These are phyloP conservation scores for Microplitis deprimator DNA, from an alignment of 2,888 invertebrate species.

Conservation along the genomic window DNA sequence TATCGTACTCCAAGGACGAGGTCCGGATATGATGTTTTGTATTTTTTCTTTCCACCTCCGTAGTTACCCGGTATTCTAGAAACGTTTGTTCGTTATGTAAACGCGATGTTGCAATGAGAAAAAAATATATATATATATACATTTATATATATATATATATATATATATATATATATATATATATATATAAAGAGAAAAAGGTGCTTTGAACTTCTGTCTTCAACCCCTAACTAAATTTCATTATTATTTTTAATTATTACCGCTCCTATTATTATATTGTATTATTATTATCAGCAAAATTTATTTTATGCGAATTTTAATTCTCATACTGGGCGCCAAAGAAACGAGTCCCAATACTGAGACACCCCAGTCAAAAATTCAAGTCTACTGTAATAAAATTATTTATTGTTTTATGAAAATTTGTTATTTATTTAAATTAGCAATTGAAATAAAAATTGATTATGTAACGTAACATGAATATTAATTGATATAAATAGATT, in stretches of 20 bases:
- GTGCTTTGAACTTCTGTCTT: not conserved
- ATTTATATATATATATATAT: not conserved
- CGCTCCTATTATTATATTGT: not conserved
- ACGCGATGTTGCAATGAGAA: slow-evolving; percentile 1
- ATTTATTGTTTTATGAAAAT: too few relatives aligned
- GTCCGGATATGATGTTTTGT: slow-evolving; percentile 51
- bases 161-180: not conserved
- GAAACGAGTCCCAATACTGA: too few relatives aligned
- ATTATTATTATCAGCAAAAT: not conserved
- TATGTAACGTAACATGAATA: not conserved
- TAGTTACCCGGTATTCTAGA: slow-evolving; percentile 67
- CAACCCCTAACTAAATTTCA: slow-evolving; percentile 1
- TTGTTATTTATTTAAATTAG: not conserved
- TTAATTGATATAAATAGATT: not conserved
- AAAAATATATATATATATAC: not conserved
- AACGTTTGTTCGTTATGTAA: slow-evolving; percentile 65
- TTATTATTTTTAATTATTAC: slow-evolving; percentile 1
- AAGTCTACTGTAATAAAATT: too few relatives aligned
- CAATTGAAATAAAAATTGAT: not conserved
- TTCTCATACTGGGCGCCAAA: too few relatives aligned
- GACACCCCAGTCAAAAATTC: too few relatives aligned
- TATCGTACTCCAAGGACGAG: slow-evolving; percentile 60
- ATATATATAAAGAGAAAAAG: not conserved
- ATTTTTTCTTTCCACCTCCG: slow-evolving; percentile 67
- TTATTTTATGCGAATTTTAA: too few relatives aligned